Evolutionary conservation across 2,888 invertebrate species (phyloP).

Genomic region (Eupelmus urozonus): DNA sequence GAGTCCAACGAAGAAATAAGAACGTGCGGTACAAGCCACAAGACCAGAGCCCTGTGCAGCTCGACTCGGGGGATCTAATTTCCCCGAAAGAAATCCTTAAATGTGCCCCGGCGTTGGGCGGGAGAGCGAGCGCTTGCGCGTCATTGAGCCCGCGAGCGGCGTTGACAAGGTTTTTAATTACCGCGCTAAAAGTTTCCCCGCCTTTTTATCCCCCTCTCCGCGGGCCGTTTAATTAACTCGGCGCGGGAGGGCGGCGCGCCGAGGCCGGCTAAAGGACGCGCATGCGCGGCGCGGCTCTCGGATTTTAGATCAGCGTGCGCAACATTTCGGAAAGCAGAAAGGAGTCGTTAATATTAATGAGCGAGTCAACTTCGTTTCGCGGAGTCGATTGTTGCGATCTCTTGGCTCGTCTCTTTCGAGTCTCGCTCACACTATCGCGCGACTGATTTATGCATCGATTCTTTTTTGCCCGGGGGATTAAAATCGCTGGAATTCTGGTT

Average conservation of each 20-base stretch:
- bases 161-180: conserved; percentile 59
- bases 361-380: conserved; percentile 5
- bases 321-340: conserved; percentile 40
- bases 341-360: conserved; percentile 39
- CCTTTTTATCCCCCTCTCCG: background rate
- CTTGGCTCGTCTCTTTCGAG: background rate
- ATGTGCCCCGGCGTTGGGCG: conserved; percentile 66
- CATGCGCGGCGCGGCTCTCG: too few species aligned
- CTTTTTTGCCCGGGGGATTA: conserved; percentile 1
- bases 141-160: conserved; percentile 57
- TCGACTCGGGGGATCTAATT: conserved; percentile 75
- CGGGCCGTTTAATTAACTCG: conserved; percentile 55
- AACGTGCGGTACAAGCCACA: conserved; percentile 62
- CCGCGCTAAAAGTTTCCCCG: conserved; percentile 38
- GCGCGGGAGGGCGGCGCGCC: background rate
- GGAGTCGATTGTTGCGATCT: background rate
- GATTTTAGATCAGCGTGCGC: too few species aligned
- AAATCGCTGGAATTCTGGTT: conserved; percentile 20
- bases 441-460: conserved; percentile 35
- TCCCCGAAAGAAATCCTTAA: conserved; percentile 75
- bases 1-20: conserved; percentile 51
- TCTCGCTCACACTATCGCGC: background rate
- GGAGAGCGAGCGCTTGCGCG: conserved; percentile 27
- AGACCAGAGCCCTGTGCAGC: conserved; percentile 53
- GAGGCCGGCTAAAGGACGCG: conserved; percentile 31